A percentile compares a stretch with the other conserved stretches of the same genome.
phyloP scores from a whole-genome alignment of 2,888 invertebrate species.

The Ariolimax columbianus region DNA sequence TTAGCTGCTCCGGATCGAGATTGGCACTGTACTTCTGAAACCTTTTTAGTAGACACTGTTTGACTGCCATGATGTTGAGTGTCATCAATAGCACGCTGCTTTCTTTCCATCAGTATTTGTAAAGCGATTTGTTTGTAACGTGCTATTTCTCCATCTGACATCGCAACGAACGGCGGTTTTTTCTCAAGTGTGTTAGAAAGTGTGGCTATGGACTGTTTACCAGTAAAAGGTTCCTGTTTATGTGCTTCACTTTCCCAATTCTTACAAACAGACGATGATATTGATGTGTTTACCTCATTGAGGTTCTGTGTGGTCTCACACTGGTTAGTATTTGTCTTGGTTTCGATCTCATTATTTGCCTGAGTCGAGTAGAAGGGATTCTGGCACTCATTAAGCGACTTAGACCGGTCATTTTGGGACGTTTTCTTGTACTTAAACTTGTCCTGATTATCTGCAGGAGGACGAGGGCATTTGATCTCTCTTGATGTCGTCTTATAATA shows the following conservation, averaged over 20 bases:
- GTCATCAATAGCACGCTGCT: conserved; percentile 7
- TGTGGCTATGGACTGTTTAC: not conserved
- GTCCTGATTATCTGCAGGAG: not conserved
- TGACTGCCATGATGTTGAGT: not conserved
- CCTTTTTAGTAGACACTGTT: not conserved
- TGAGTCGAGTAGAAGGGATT: not conserved
- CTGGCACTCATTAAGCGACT: not conserved
- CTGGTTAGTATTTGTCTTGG: not conserved
- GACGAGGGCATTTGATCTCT: not conserved
- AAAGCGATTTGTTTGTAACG: conserved; percentile 40
- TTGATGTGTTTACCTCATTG: conserved; percentile 2
- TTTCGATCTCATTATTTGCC: not conserved
- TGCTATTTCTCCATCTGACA: conserved; percentile 16
- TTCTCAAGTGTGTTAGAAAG: not conserved
- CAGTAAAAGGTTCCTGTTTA: not conserved
- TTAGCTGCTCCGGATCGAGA: not conserved
- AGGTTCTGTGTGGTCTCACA: not conserved
- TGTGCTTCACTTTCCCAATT: not conserved
- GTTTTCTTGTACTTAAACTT: not conserved
- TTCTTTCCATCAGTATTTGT: conserved; percentile 31
- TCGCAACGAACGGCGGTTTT: not conserved
- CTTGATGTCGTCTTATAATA: not conserved
- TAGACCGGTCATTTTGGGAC: not conserved
- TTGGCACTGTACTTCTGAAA: not conserved
- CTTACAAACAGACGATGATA: not conserved